Percentiles rank a stretch among this genome's conserved stretches.
Conservation (phyloP, 2,888 invertebrate genomes). For the Automeris io region DNA sequence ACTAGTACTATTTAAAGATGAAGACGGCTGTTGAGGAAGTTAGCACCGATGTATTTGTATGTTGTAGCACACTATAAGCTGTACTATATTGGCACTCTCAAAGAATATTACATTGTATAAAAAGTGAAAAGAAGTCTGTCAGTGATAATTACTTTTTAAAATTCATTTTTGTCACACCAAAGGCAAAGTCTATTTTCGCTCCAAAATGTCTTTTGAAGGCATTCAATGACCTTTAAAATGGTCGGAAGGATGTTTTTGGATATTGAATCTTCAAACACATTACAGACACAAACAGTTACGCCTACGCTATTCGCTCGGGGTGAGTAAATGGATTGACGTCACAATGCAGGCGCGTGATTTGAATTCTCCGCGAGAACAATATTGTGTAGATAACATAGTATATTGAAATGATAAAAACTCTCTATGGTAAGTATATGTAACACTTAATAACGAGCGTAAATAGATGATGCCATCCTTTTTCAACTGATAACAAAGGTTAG, state of each 20-base stretch:
- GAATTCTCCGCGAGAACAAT: not conserved
- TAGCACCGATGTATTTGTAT: no score
- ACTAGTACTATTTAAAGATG: no score
- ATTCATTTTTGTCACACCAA: not conserved
- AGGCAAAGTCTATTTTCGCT: not conserved
- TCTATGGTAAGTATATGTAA: not conserved
- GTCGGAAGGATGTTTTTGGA: slow-evolving; percentile 3
- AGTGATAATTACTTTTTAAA: not conserved
- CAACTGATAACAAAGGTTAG: no score
- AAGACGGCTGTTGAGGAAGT: no score
- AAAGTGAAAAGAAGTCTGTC: no score
- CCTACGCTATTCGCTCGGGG: slow-evolving; percentile 5
- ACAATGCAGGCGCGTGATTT: slow-evolving; percentile 8
- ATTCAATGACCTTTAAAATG: slow-evolving; percentile 6
- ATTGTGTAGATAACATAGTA: slow-evolving; percentile 1
- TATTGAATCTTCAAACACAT: slow-evolving; percentile 2
- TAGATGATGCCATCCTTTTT: no score
- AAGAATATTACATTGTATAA: no score
- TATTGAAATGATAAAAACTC: slow-evolving; percentile 5
- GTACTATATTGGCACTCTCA: no score
- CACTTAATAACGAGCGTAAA: no score
- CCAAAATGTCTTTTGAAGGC: not conserved
- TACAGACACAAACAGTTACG: slow-evolving; percentile 6
- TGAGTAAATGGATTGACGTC: slow-evolving; percentile 8
- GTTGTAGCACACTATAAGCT: no score